Evolutionary conservation across 2,888 invertebrate genomes (phyloP), one percentile per base, ranked within the genome.

Genomic region (Alviniconcha strummeri): DNA sequence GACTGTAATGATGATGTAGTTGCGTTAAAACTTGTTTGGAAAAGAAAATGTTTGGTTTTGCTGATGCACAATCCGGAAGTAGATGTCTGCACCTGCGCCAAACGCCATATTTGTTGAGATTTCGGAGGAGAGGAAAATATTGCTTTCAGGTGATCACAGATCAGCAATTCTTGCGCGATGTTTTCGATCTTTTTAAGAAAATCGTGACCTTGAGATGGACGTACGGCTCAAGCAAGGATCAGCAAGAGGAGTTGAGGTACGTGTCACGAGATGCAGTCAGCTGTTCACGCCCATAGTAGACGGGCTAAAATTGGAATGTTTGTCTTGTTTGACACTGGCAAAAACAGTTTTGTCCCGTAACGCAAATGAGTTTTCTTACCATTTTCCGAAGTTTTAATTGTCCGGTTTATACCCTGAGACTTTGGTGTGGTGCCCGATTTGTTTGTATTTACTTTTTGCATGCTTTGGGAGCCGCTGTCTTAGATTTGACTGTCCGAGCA

Each of bases 91-190:
- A 76, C 82, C 67, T 82, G 84, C 85, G 80, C 77, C 71, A n/a
- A 84, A 83, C 83, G 85, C 85, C 85, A 85, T 85, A 82, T 85
- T 84, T 71, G 60, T 80, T 78, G 69, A 55, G 79, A 82, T 82
- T 80, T 82, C 76, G 76, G 82, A 77, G 82, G 82, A 82, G 82
- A 82, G 82, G 77, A 69, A 64, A 80, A 77, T 36, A 75, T 52
- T 67, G 77, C 64, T 64, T 81, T 82, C 82, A 82, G 82, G 82
- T 82, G 82, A 77, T 71, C 55, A 67, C 69, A 77, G 76, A 77
- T 55, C 54, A 19, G 82, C 55, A 69, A n/a, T 64, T 55, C 57
- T 55, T 69, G 56, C 67, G 76, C 77, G 76, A 82, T 82, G 82
- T 64, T 82, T 82, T 82, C 82, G 77, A 55, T 69, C 52, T 15